Evolutionary conservation across 2,113 vertebrate genomes (phyloP).

Genomic region (Cathartes aura): DNA sequence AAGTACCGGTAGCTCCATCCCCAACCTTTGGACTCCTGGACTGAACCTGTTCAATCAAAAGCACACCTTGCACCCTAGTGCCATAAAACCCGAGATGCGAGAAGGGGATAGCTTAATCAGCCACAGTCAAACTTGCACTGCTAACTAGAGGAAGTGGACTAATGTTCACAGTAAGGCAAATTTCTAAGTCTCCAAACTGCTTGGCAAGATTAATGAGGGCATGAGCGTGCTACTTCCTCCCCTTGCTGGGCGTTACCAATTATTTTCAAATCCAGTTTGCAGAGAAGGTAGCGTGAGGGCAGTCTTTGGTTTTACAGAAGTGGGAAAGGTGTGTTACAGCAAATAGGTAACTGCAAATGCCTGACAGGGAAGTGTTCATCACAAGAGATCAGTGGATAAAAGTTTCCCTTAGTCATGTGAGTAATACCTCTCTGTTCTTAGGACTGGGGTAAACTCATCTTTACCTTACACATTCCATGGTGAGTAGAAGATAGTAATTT

Average conservation of each 20-base stretch:
- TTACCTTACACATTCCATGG: background rate
- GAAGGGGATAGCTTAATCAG: background rate
- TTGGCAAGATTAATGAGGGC: background rate
- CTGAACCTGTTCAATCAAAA: background rate
- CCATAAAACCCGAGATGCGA: background rate
- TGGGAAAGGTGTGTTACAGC: background rate
- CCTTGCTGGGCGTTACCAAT: background rate
- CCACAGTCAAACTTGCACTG: background rate
- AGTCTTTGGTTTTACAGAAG: background rate
- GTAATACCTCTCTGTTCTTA: background rate
- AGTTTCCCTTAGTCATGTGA: background rate
- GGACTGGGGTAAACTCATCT: background rate
- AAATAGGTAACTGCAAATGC: background rate
- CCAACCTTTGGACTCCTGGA: background rate
- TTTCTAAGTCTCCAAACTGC: background rate
- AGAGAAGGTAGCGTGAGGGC: background rate
- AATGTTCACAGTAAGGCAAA: background rate
- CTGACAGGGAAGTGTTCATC: background rate
- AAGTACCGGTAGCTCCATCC: background rate
- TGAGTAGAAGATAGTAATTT: background rate
- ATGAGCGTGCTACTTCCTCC: background rate
- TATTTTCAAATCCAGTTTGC: background rate
- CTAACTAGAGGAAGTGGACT: background rate
- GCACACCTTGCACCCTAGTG: background rate
- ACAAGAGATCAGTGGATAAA: background rate